phyloP scores from a whole-genome alignment of 2,888 invertebrate species.

The Actias luna region DNA sequence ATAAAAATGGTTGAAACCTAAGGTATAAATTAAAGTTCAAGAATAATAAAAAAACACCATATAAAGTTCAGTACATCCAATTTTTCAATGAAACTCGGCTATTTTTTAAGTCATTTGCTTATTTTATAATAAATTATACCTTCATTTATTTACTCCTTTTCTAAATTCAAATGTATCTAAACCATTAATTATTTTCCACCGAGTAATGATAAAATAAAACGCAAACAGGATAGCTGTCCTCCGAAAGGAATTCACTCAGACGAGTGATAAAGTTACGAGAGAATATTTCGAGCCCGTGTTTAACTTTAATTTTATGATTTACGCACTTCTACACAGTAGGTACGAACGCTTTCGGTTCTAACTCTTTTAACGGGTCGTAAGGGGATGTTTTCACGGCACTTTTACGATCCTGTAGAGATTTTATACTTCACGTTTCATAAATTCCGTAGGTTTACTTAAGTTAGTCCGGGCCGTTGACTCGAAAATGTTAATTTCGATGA shows the following conservation, averaged over 20 bases:
- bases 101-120: neutral
- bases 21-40: too few relatives aligned
- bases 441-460: slow-evolving; percentile 16
- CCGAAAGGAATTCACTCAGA: slow-evolving; percentile 4
- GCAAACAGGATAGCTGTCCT: neutral
- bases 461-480: slow-evolving; percentile 26
- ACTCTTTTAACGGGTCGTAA: slow-evolving; percentile 24
- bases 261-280: slow-evolving; percentile 13
- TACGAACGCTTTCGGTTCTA: slow-evolving; percentile 11
- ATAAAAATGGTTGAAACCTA: too few relatives aligned
- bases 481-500: slow-evolving; percentile 35
- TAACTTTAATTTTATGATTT: slow-evolving; percentile 16
- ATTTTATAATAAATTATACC: neutral
- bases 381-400: slow-evolving; percentile 23
- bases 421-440: slow-evolving; percentile 33
- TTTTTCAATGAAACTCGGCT: neutral
- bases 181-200: slow-evolving; percentile 9
- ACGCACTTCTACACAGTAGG: slow-evolving; percentile 8
- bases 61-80: neutral
- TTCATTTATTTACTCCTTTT: neutral
- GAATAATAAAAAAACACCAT: too few relatives aligned
- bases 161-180: neutral
- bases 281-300: slow-evolving; percentile 13
- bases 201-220: slow-evolving; percentile 8
- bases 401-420: slow-evolving; percentile 26